Conservation (phyloP, 2,113 vertebrate genomes). For the Eira barbara region DNA sequence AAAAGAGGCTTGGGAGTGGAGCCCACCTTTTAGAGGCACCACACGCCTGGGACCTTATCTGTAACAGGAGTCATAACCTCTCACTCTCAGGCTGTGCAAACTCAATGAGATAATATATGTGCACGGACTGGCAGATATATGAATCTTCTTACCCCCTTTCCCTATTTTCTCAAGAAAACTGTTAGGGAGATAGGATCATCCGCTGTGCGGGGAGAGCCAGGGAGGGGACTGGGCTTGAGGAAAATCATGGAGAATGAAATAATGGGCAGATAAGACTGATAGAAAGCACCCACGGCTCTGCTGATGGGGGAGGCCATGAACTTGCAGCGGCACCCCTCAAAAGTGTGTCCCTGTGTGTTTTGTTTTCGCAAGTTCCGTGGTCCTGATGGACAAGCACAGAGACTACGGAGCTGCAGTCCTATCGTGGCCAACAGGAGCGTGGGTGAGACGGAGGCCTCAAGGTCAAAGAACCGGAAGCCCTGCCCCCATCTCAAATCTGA, state of each 20-base stretch:
- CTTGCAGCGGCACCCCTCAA: background rate
- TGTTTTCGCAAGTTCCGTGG: background rate
- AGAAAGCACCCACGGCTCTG: background rate
- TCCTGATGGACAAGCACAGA: background rate
- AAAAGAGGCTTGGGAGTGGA: background rate
- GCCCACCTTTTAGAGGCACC: no score
- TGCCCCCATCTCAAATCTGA: background rate
- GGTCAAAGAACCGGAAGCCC: background rate
- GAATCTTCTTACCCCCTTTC: background rate
- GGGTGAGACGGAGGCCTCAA: fast-evolving
- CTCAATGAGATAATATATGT: background rate
- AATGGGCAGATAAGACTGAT: background rate
- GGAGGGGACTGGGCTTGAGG: background rate
- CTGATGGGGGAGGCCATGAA: background rate
- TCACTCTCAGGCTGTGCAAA: background rate
- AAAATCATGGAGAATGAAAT: background rate
- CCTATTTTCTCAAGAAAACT: background rate
- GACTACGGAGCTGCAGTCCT: background rate
- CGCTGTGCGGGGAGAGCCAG: background rate
- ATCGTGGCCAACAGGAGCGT: no score
- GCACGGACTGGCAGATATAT: background rate
- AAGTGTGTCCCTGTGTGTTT: background rate
- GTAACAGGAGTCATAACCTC: background rate
- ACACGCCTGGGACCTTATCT: background rate
- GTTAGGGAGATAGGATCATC: background rate